Conservation (phyloP, 2,113 vertebrate species). For the Gobiocypris rarus region DNA sequence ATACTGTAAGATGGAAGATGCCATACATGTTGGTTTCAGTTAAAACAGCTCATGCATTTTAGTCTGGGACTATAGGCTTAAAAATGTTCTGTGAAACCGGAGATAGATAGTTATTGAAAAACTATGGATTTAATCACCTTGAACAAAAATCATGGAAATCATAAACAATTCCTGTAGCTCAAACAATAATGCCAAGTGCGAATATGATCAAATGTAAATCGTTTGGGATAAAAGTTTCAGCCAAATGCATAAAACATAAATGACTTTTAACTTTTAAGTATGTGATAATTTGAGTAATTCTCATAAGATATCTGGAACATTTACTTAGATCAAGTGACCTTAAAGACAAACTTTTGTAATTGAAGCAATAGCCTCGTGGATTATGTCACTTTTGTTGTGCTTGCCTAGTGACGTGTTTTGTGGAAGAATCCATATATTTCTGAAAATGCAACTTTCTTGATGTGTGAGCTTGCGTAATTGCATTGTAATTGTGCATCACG, state of each 20-base stretch:
- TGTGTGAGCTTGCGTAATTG: background rate
- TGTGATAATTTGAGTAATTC: background rate
- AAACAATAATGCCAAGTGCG: background rate
- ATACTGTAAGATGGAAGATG: too few species aligned
- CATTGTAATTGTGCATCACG: background rate
- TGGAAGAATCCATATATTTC: background rate
- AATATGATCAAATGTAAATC: background rate
- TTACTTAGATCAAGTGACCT: background rate
- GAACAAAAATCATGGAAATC: too few species aligned
- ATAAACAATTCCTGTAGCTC: too few species aligned
- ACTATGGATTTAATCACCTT: too few species aligned
- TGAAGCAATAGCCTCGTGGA: background rate
- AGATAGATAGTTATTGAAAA: too few species aligned
- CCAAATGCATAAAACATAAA: background rate
- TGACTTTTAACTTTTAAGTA: background rate
- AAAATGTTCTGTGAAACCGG: too few species aligned
- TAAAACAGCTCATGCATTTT: too few species aligned
- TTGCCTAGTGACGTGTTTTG: background rate
- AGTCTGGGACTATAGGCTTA: too few species aligned
- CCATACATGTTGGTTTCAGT: too few species aligned
- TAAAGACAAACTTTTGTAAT: background rate
- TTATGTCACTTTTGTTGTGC: background rate
- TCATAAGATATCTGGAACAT: background rate
- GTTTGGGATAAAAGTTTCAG: background rate
- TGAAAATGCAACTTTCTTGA: background rate